Conservation (phyloP, 2,888 invertebrate species). For the Muscina levida region DNA sequence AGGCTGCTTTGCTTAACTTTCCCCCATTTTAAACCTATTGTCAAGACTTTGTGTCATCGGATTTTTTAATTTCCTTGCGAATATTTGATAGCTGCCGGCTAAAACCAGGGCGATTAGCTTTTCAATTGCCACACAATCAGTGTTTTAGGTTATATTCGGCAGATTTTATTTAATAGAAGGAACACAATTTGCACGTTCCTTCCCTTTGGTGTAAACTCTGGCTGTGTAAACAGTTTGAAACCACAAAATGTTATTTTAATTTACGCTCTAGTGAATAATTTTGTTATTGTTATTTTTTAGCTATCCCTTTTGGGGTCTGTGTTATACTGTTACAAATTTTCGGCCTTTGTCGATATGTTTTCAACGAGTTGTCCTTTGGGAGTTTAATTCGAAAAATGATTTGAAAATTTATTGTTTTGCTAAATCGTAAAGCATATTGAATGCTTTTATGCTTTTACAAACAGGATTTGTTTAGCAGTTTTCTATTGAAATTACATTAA, state of each 20-base stretch:
- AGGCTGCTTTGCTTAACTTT: neutral
- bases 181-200: neutral
- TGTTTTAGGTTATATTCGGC: neutral
- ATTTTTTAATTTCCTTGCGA: neutral
- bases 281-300: constrained; percentile 8
- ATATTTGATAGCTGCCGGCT: neutral
- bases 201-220: neutral
- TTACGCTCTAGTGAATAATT: constrained; percentile 19
- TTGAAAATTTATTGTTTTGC: neutral
- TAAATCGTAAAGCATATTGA: neutral
- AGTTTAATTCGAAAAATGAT: too few relatives aligned
- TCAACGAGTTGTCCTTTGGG: neutral
- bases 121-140: constrained; percentile 4
- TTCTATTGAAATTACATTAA: too few relatives aligned
- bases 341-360: too few relatives aligned
- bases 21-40: neutral
- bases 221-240: constrained; percentile 6
- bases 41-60: too few relatives aligned
- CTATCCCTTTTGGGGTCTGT: too few relatives aligned
- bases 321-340: neutral
- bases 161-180: neutral
- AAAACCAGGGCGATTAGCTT: constrained; percentile 8
- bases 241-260: constrained; percentile 29
- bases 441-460: neutral
- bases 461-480: neutral